Conservation (phyloP, 2,797 vertebrate genomes). For the Etheostoma nigrum region DNA sequence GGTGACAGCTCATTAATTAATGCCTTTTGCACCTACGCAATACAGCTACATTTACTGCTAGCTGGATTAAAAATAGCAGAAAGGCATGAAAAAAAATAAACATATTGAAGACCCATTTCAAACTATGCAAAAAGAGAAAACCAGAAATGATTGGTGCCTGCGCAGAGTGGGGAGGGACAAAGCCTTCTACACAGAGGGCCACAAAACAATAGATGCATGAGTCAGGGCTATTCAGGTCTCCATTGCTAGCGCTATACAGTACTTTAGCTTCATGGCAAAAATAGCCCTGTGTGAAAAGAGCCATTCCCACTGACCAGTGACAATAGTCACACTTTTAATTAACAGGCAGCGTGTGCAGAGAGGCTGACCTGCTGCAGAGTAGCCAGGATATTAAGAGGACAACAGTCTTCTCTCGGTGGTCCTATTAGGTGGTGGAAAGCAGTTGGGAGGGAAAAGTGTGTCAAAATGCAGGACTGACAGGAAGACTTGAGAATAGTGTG, state of each 20-base stretch:
- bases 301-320: conserved; percentile 47
- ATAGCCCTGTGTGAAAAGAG: conserved; percentile 73
- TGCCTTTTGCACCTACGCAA: conserved; percentile 37
- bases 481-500: conserved; percentile 30
- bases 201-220: conserved; percentile 73
- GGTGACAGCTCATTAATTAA: conserved; percentile 42
- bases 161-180: conserved; percentile 69
- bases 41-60: conserved; percentile 67
- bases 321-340: conserved; percentile 66
- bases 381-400: conserved; percentile 1
- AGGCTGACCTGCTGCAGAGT: conserved; percentile 36
- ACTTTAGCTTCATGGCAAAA: conserved; percentile 74
- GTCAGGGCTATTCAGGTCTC: conserved; percentile 77
- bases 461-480: conserved; percentile 38
- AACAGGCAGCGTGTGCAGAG: conserved; percentile 33
- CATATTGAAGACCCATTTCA: conserved; percentile 39
- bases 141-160: conserved; percentile 68
- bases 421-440: conserved; percentile 17
- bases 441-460: conserved; percentile 34
- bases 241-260: conserved; percentile 69
- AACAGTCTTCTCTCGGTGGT: conserved; percentile 11
- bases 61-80: conserved; percentile 73
- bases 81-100: conserved; percentile 19
- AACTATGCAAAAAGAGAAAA: conserved; percentile 59
- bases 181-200: conserved; percentile 60